These are phyloP conservation scores for Lanius collurio DNA, from an alignment of 2,113 vertebrate species.

Conservation along the genomic window DNA sequence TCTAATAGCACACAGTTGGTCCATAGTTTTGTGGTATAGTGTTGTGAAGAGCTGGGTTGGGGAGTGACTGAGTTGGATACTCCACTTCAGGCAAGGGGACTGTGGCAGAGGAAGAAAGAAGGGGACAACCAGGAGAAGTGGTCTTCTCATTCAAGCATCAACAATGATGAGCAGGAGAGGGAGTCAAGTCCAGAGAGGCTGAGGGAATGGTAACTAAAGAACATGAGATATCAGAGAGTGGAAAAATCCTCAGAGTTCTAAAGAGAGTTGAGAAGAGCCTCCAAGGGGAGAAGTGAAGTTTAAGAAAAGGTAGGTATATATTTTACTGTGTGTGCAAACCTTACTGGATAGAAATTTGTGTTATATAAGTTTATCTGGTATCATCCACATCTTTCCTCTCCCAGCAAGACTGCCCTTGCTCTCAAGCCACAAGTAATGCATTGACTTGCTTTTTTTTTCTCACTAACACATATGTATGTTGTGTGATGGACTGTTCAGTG, in stretches of 20 bases:
- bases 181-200: not conserved
- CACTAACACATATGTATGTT: not conserved
- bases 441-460: not conserved
- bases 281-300: not conserved
- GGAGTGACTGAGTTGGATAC: not conserved
- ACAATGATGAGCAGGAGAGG: not conserved
- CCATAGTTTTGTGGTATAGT: accelerated
- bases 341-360: not conserved
- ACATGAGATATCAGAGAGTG: not conserved
- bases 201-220: not conserved
- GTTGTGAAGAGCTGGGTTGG: not conserved
- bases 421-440: not conserved
- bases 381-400: not conserved
- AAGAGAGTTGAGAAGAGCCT: not conserved
- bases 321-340: not conserved
- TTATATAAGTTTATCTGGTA: not conserved
- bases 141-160: not conserved
- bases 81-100: not conserved
- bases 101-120: not conserved
- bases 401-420: not conserved
- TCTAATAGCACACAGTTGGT: not conserved
- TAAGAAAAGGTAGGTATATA: not conserved
- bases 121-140: not conserved
- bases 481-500: not conserved
- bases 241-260: not conserved